A percentile compares a stretch with the other conserved stretches of the same genome.
Evolutionary conservation across 2,888 invertebrate species (phyloP).

Genomic region (Drosophila maculinotata): DNA sequence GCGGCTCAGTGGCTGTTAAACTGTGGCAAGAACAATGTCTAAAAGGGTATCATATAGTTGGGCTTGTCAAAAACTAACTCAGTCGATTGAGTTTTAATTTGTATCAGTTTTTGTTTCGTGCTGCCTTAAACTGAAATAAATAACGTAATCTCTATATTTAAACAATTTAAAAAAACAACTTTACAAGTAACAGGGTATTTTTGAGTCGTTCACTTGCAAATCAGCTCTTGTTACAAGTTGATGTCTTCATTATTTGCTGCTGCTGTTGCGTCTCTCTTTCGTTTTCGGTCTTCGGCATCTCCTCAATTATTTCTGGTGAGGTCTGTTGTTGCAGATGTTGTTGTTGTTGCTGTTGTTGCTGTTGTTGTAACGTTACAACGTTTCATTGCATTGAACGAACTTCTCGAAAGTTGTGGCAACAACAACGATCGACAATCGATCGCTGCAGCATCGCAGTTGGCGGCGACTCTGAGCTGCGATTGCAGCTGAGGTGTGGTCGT

Average conservation of each 20-base stretch:
- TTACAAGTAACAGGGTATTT: constrained; percentile 1
- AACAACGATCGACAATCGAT: constrained; percentile 42
- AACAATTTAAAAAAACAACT: too few relatives aligned
- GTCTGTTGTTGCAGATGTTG: constrained; percentile 8
- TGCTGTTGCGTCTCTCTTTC: constrained; percentile 32
- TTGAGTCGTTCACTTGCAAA: neutral
- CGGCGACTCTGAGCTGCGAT: constrained; percentile 24
- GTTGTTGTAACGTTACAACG: constrained; percentile 56
- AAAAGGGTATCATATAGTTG: too few relatives aligned
- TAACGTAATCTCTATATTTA: too few relatives aligned
- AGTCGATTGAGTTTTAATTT: too few relatives aligned
- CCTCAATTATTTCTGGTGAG: constrained; percentile 76
- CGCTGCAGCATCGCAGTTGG: constrained; percentile 30
- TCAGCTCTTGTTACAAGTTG: constrained; percentile 76
- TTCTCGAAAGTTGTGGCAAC: constrained; percentile 65
- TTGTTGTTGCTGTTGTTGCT: neutral
- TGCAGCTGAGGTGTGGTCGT: constrained; percentile 60
- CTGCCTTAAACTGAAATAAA: too few relatives aligned
- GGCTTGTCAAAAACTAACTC: too few relatives aligned
- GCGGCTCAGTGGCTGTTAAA: constrained; percentile 46
- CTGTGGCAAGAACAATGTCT: constrained; percentile 40
- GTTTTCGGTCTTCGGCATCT: constrained; percentile 37
- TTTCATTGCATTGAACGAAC: constrained; percentile 42
- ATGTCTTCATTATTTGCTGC: constrained; percentile 77
- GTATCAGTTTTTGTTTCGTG: too few relatives aligned